Base-by-base conservation (phyloP, 2,888 invertebrate species). In the Automeris io region DNA sequence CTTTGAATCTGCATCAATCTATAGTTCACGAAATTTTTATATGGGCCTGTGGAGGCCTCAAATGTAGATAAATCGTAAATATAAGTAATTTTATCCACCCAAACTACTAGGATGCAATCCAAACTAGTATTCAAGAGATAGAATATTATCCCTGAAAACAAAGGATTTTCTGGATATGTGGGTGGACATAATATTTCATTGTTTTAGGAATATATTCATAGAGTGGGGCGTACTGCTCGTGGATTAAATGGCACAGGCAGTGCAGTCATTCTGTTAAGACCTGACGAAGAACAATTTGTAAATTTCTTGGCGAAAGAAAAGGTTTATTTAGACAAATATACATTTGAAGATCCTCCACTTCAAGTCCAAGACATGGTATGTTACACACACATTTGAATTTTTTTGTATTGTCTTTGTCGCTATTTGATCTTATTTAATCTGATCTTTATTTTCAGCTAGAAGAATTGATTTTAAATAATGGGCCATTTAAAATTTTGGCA, bases 161-260 rank as follows among this genome's bases (percentile, higher is more conserved):
- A n/a, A n/a, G n/a, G n/a, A n/a, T n/a, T n/a, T n/a, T n/a, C n/a
- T n/a, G n/a, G n/a, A n/a, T n/a, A n/a, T n/a, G n/a, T n/a, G n/a
- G n/a, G n/a, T n/a, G n/a, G n/a, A n/a, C n/a, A n/a, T n/a, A n/a
- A n/a, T n/a, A n/a, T n/a, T 29, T 29, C n/a, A 32, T 22, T 40
- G 42, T 78, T 86, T 18, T 64, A 96, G 91, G 99, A 99, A 88
- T 99, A 99, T 68, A 99, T 99, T 62, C 99, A 99, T 83, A 90
- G 98, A 57, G 98, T 99, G 12, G 99, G 99, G 11, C 90, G 99
- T 61, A 99, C 99, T 7, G 99, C 99, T 2, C 90, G 99, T 54
- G 99, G 99, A 8, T 91, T 94, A 52, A 96, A 95, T 33, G 93
- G 93, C 35, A 92, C 90, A 40, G 99, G 99, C 0, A 94, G 96